phyloP scores from a whole-genome alignment of 2,888 invertebrate genomes.

The Acanthosepion lycidas region DNA sequence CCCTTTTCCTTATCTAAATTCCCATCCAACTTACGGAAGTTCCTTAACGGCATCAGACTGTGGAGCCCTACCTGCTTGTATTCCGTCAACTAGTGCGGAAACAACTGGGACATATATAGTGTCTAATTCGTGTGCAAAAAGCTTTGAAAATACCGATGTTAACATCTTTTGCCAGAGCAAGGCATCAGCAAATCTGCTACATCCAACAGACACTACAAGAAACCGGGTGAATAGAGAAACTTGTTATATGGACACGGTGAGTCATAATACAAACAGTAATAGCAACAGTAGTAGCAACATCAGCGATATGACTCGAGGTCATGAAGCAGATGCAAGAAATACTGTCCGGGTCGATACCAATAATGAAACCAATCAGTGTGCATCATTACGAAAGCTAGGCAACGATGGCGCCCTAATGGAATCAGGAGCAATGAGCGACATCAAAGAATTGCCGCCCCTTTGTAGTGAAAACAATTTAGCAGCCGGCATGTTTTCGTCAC shows the following conservation, averaged over 20 bases:
- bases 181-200: neutral
- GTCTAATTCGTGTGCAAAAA: neutral
- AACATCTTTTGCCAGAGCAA: neutral
- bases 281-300: neutral
- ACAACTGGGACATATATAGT: neutral
- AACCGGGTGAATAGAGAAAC: neutral
- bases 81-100: neutral
- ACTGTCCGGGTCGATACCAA: neutral
- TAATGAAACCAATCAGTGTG: neutral
- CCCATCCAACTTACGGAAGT: conserved; percentile 8
- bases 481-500: neutral
- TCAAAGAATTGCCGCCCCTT: neutral
- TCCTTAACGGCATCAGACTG: neutral
- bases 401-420: neutral
- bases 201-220: neutral
- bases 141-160: neutral
- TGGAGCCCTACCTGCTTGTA: neutral
- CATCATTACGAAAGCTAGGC: neutral
- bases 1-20: neutral
- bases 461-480: neutral
- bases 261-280: neutral
- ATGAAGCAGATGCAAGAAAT: neutral
- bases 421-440: neutral
- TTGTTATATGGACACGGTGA: neutral
- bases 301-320: neutral